Evolutionary conservation across 2,113 vertebrate genomes (phyloP).

Genomic region (Gopherus evgoodei): DNA sequence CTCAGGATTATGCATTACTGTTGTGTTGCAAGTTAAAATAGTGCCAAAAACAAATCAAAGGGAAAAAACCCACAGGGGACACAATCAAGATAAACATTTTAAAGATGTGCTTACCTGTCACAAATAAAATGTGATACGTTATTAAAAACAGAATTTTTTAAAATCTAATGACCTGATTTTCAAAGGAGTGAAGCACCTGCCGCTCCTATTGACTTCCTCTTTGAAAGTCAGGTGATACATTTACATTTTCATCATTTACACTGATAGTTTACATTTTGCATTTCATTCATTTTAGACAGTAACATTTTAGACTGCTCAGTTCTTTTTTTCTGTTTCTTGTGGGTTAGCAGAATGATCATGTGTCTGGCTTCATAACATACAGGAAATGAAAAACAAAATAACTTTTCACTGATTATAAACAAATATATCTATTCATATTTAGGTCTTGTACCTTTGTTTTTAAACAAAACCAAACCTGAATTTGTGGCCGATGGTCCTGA

Average conservation of each 20-base stretch:
- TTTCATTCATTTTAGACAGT: not conserved
- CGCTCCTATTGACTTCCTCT: not conserved
- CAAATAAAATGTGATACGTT: not conserved
- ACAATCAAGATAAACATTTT: not conserved
- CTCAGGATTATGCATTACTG: not conserved
- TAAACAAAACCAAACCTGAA: conserved; percentile 10
- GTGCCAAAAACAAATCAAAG: not conserved
- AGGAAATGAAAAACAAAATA: not conserved
- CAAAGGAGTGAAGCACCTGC: not conserved
- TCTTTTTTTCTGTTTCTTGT: not conserved
- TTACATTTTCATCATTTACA: not conserved
- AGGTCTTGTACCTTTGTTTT: not conserved
- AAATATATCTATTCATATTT: not conserved
- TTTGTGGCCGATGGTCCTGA: not conserved
- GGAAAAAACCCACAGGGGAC: not conserved
- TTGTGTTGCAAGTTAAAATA: not conserved
- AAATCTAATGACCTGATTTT: not conserved
- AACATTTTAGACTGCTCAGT: not conserved
- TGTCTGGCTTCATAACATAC: not conserved
- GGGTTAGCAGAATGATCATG: not conserved
- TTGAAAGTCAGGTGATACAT: not conserved
- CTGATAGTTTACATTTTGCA: not conserved
- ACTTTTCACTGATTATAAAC: not conserved
- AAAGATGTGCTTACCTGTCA: not conserved
- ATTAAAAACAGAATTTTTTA: not conserved